phyloP scores from a whole-genome alignment of 2,113 vertebrate species.

The Catagonus wagneri region DNA sequence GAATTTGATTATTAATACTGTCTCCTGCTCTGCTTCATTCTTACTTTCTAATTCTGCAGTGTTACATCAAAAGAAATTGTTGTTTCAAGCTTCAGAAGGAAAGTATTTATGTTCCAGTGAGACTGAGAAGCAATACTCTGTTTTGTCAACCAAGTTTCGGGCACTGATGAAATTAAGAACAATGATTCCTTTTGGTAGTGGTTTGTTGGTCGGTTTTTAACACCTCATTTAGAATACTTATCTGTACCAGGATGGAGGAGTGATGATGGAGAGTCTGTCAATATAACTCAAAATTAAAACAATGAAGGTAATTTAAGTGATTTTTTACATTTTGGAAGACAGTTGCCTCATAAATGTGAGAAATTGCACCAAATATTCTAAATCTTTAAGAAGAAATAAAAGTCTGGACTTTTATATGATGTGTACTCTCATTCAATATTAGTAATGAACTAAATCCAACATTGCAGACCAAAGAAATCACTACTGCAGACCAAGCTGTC shows the following conservation, averaged over 20 bases:
- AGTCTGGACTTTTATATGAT: neutral
- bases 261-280: neutral
- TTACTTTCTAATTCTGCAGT: neutral
- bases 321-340: neutral
- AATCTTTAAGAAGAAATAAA: conserved; percentile 27
- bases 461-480: neutral
- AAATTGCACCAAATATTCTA: neutral
- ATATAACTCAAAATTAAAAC: neutral
- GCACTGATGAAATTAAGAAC: neutral
- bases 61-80: neutral
- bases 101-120: neutral
- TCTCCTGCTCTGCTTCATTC: neutral
- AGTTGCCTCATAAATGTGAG: neutral
- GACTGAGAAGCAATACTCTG: neutral
- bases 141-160: neutral
- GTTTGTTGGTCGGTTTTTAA: neutral
- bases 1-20: neutral
- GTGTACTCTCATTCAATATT: neutral
- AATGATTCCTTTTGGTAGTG: neutral
- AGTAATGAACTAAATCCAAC: neutral
- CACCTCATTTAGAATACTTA: neutral
- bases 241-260: neutral
- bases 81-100: neutral
- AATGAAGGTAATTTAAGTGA: neutral
- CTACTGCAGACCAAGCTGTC: neutral